phyloP scores from a whole-genome alignment of 2,888 invertebrate genomes.

The Cenopis cana region DNA sequence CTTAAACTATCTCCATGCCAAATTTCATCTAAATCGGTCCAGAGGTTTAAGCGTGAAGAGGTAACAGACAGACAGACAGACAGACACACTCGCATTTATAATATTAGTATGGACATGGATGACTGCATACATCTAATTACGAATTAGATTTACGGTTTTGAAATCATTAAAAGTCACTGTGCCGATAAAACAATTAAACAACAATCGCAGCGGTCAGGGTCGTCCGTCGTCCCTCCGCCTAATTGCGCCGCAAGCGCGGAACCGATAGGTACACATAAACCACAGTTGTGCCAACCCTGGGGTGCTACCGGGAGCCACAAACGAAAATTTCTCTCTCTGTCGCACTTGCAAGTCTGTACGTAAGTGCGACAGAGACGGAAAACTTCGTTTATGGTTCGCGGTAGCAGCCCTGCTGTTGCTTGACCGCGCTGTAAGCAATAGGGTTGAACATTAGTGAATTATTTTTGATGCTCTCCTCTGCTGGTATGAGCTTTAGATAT shows the following conservation, averaged over 20 bases:
- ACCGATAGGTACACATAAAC: constrained; percentile 45
- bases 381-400: too few species aligned
- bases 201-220: constrained; percentile 4
- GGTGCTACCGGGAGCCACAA: too few species aligned
- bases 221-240: constrained; percentile 7
- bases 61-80: too few species aligned
- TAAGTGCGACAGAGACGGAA: too few species aligned
- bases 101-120: not conserved
- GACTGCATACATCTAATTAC: not conserved
- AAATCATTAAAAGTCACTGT: not conserved
- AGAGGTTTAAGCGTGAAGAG: too few species aligned
- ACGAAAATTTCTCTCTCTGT: too few species aligned
- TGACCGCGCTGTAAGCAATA: not conserved
- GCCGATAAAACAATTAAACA: constrained; percentile 12
- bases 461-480: too few species aligned
- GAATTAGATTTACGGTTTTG: not conserved
- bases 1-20: too few species aligned
- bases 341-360: too few species aligned
- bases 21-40: too few species aligned
- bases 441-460: not conserved
- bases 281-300: constrained; percentile 46
- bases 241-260: not conserved
- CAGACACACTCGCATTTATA: too few species aligned
- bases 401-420: constrained; percentile 32
- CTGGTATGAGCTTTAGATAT: too few species aligned